phyloP scores from a whole-genome alignment of 2,888 invertebrate species.

The Parthenolecanium corni region DNA sequence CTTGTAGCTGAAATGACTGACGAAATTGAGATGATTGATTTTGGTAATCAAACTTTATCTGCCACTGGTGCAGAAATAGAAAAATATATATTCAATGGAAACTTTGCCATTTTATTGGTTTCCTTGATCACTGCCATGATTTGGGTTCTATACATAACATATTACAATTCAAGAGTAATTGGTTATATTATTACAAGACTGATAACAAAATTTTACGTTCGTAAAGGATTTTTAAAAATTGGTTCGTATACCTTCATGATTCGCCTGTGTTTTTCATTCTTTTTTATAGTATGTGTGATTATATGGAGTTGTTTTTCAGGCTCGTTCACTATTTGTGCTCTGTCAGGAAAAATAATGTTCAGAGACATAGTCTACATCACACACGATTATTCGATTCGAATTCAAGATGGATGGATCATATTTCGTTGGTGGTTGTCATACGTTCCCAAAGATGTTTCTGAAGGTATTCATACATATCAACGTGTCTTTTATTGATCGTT shows the following conservation, averaged over 20 bases:
- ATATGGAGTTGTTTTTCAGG: constrained; percentile 47
- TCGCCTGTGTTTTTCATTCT: neutral
- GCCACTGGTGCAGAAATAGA: no score
- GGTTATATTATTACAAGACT: constrained; percentile 82
- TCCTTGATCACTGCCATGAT: constrained; percentile 70
- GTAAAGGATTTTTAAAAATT: constrained; percentile 78
- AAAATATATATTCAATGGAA: constrained; percentile 39
- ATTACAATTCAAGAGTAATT: constrained; percentile 85
- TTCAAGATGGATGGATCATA: constrained; percentile 94
- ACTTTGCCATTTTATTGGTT: constrained; percentile 61
- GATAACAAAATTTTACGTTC: constrained; percentile 73
- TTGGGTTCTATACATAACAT: constrained; percentile 89
- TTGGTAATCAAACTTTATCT: no score
- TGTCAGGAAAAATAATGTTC: constrained; percentile 98
- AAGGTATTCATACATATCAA: constrained; percentile 50
- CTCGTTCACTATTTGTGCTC: constrained; percentile 85
- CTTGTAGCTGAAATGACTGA: no score
- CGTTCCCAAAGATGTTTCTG: constrained; percentile 85
- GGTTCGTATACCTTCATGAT: constrained; percentile 45
- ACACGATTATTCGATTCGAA: constrained; percentile 80
- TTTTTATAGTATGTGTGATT: neutral
- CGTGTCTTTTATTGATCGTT: neutral
- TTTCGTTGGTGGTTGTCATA: constrained; percentile 97
- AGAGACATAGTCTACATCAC: constrained; percentile 87
- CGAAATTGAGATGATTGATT: no score